These are phyloP conservation scores for Anguilla anguilla DNA, from an alignment of 2,797 vertebrate genomes.

Conservation along the genomic window DNA sequence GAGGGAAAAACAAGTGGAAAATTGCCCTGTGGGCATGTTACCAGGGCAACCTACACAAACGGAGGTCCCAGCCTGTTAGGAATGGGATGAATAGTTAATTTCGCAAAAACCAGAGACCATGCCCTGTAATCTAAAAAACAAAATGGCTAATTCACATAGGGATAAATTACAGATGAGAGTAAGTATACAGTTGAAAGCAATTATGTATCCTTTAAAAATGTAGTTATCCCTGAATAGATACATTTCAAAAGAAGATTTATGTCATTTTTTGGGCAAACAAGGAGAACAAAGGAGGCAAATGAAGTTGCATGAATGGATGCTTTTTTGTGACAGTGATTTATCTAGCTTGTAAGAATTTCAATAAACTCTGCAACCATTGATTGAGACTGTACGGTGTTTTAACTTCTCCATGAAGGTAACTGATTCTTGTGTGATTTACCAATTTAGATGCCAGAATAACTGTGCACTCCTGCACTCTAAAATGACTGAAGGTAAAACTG, in stretches of 20 bases:
- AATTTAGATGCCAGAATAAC: neutral
- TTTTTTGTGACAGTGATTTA: neutral
- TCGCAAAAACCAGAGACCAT: neutral
- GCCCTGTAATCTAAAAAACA: neutral
- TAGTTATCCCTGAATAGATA: neutral
- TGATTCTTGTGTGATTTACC: neutral
- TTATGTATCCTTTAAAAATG: neutral
- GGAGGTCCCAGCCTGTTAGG: neutral
- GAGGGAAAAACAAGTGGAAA: neutral
- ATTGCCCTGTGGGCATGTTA: constrained; percentile 1
- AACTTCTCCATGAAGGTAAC: neutral
- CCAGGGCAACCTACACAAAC: constrained; percentile 7
- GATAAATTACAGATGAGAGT: neutral
- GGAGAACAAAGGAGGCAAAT: neutral
- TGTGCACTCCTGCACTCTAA: neutral
- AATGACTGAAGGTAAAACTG: neutral
- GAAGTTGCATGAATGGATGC: neutral
- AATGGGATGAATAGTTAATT: neutral
- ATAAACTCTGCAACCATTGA: neutral
- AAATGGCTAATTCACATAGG: neutral
- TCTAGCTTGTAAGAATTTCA: neutral
- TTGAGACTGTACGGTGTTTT: neutral
- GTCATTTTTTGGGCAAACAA: constrained; percentile 2
- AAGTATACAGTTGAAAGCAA: neutral
- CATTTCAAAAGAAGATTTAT: neutral